Evolutionary conservation across 2,797 vertebrate genomes (phyloP).

Genomic region (Schizothorax lantsangensis): DNA sequence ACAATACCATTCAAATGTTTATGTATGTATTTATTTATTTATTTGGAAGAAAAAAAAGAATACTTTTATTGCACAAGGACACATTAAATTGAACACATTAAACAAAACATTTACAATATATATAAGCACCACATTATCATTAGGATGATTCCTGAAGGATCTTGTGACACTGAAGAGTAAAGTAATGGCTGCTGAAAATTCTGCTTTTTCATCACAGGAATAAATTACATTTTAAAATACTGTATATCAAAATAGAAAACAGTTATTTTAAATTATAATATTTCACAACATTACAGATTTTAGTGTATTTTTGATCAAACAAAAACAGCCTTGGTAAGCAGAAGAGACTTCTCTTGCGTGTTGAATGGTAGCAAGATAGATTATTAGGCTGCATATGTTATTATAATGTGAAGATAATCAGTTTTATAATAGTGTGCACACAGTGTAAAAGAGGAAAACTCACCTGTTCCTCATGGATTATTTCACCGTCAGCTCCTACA

Average conservation of each 20-base stretch:
- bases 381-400: not conserved
- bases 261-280: not conserved
- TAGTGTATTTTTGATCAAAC: not conserved
- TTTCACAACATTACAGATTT: not conserved
- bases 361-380: not conserved
- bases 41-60: not conserved
- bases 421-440: not conserved
- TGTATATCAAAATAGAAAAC: not conserved
- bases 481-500: not conserved
- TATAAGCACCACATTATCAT: not conserved
- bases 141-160: not conserved
- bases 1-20: not conserved
- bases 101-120: slow-evolving; percentile 10
- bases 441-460: not conserved
- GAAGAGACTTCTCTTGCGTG: not conserved
- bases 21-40: not conserved
- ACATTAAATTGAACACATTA: not conserved
- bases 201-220: too few relatives aligned
- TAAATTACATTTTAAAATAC: not conserved
- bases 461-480: slow-evolving; percentile 10
- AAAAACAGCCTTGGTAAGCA: not conserved
- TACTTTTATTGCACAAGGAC: not conserved
- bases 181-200: not conserved
- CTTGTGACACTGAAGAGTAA: not conserved
- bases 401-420: not conserved